phyloP scores from a whole-genome alignment of 2,888 invertebrate genomes.

The Hirudinaria manillensis region DNA sequence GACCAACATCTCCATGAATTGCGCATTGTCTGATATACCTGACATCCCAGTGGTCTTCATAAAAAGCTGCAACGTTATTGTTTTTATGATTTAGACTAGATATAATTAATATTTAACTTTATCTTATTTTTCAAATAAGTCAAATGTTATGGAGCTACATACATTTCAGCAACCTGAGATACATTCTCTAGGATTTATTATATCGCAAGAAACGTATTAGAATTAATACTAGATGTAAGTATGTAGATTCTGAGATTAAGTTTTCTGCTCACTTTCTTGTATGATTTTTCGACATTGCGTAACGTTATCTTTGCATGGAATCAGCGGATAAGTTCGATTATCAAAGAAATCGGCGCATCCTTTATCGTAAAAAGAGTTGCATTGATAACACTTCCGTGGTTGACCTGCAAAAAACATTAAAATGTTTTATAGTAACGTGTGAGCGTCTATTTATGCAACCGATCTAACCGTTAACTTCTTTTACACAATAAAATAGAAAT shows the following conservation, averaged over 20 bases:
- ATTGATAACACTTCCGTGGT: conserved; percentile 68
- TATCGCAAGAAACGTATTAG: too few relatives aligned
- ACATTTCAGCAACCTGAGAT: too few relatives aligned
- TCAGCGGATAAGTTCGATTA: conserved; percentile 73
- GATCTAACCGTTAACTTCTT: too few relatives aligned
- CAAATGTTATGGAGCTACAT: too few relatives aligned
- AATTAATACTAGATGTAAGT: too few relatives aligned
- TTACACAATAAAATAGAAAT: too few relatives aligned
- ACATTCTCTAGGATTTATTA: too few relatives aligned
- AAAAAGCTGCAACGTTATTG: conserved; percentile 46
- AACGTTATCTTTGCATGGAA: conserved; percentile 69
- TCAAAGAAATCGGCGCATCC: conserved; percentile 83
- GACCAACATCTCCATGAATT: conserved; percentile 49
- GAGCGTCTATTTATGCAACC: not conserved
- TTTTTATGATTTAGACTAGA: not conserved
- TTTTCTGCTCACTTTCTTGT: conserved; percentile 64
- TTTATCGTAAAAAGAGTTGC: conserved; percentile 82
- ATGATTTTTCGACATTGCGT: conserved; percentile 75
- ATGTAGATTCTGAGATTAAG: too few relatives aligned
- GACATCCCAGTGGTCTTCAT: conserved; percentile 51
- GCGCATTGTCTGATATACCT: conserved; percentile 55
- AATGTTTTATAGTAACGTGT: not conserved
- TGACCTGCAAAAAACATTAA: not conserved
- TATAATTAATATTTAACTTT: not conserved
- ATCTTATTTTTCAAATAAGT: not conserved